Evolutionary conservation across 2,888 invertebrate species (phyloP), one percentile per base, ranked within the genome.

Genomic region (Papilio elwesi): DNA sequence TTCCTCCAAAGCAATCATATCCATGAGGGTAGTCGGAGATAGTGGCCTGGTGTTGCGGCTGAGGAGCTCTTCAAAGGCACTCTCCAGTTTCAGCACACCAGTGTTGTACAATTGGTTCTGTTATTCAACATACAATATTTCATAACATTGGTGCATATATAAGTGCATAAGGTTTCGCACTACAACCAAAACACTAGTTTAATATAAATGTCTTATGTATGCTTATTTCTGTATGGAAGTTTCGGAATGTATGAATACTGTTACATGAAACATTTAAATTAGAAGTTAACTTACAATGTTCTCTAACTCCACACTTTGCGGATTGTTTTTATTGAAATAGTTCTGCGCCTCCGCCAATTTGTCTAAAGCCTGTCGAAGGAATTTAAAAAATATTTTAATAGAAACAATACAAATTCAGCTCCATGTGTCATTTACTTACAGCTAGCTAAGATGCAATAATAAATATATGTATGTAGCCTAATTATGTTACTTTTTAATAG

Each of bases 271-370:
- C 38, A 26, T 52, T 10, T 16, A 8, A 43, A 15, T 48, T 51
- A 52, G n/a, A 63, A 15, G 16, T 12, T 71, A 76, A 95, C 96
- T 93, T 90, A 98, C 98, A 78, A 99, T 97, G 92, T 98, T 98
- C 84, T 98, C 97, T 70, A 99, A 89, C 89, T 99, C 99, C 38
- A 98, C 97, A 87, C 98, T 98, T 82, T 98, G 97, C 0, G 98
- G 97, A 87, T 98, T 98, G 84, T 98, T 97, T 81, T 97, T 97
- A 82, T 98, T 96, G 89, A 99, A 99, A 88, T 98, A 99, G 67
- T 96, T 96, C 84, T 97, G 97, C 4, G 99, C 98, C 79, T 96
- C 96, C 63, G 97, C 96, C 55, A 99, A 90, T 80, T 97, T 96
- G 82, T 97, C 97, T 89, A 99, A 95, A 3, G 98, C 97, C 87